A percentile compares a stretch with the other conserved stretches of the same genome.
These are phyloP conservation scores for Scomber colias DNA, from an alignment of 2,113 vertebrate genomes.

Conservation along the genomic window DNA sequence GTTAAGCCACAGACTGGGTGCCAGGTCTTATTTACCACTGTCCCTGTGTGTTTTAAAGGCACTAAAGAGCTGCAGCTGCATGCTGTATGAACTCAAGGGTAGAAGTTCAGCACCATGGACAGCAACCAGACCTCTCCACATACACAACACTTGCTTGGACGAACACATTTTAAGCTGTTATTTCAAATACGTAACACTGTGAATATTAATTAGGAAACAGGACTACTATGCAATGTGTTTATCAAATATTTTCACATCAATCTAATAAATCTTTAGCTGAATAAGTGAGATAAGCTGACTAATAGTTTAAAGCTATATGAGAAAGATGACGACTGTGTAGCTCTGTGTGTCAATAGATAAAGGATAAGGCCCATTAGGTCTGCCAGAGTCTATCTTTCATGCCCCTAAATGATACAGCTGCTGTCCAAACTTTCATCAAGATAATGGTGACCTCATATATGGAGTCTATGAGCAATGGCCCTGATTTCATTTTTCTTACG, in stretches of 20 bases:
- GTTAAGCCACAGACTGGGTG: not conserved
- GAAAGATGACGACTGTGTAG: conserved; percentile 35
- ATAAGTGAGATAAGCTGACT: conserved; percentile 28
- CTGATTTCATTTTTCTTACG: conserved; percentile 68
- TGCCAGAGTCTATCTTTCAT: conserved; percentile 70
- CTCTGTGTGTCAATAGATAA: conserved; percentile 63
- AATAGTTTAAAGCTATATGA: conserved; percentile 18
- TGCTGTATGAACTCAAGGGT: conserved; percentile 11
- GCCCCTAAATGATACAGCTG: conserved; percentile 70
- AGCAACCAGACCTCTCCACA: conserved; percentile 59
- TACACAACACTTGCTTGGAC: not conserved
- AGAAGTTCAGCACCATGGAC: conserved; percentile 84
- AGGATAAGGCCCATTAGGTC: conserved; percentile 71
- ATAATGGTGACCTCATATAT: conserved; percentile 76
- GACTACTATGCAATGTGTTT: not conserved
- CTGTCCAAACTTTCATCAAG: conserved; percentile 76
- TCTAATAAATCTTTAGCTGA: conserved; percentile 44
- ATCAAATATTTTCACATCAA: conserved; percentile 22
- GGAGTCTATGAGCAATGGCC: conserved; percentile 67
- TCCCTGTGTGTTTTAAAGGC: conserved; percentile 23
- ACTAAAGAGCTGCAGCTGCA: not conserved
- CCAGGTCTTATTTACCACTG: conserved; percentile 27
- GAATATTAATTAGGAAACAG: conserved; percentile 24
- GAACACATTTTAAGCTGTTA: not conserved
- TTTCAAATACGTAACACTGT: conserved; percentile 14